A percentile compares a stretch with the other conserved stretches of the same genome.
phyloP scores from a whole-genome alignment of 2,113 vertebrate genomes.

The Anguilla japonica region DNA sequence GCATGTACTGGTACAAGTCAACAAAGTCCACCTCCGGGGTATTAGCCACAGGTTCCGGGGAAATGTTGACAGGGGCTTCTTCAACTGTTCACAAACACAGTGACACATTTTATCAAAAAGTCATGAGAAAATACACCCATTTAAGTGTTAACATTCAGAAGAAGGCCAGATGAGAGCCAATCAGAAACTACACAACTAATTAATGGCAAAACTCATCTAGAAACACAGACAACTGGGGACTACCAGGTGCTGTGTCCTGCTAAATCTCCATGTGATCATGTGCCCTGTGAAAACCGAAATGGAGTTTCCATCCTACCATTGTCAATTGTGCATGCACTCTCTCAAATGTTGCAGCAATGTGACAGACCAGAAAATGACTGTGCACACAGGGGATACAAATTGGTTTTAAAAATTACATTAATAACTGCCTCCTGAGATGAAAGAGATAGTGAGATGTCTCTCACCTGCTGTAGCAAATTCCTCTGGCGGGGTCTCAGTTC shows the following conservation, averaged over 20 bases:
- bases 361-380: not conserved
- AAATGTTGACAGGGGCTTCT: not conserved
- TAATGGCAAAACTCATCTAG: not conserved
- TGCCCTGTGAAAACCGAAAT: not conserved
- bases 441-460: conserved; percentile 10
- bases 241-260: not conserved
- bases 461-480: conserved; percentile 48
- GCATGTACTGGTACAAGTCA: conserved; percentile 73
- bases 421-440: no score
- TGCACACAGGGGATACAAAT: no score
- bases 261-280: not conserved
- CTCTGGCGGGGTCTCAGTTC: conserved; percentile 17
- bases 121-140: not conserved
- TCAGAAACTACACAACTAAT: not conserved
- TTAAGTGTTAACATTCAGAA: not conserved
- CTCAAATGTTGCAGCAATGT: not conserved
- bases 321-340: not conserved
- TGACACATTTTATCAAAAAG: not conserved
- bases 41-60: fast-evolving
- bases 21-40: conserved; percentile 46
- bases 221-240: not conserved
- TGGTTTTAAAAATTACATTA: no score
- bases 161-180: not conserved
- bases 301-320: not conserved
- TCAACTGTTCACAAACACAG: conserved; percentile 44